These are phyloP conservation scores for Notodonta ziczac DNA, from an alignment of 2,888 invertebrate genomes.

Conservation along the genomic window DNA sequence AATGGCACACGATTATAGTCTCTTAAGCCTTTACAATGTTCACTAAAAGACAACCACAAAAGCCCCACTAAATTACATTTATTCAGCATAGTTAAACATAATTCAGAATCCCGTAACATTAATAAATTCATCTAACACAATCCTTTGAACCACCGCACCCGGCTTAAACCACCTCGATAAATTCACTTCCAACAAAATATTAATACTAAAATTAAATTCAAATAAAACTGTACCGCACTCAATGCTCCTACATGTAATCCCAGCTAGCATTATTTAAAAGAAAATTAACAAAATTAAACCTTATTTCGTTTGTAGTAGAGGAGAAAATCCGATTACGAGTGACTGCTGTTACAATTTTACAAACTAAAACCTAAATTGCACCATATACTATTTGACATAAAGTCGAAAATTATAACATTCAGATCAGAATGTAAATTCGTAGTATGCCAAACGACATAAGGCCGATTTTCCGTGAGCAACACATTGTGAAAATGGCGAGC, in stretches of 20 bases:
- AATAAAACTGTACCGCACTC: constrained; percentile 1
- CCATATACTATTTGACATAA: background rate
- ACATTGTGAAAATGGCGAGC: background rate
- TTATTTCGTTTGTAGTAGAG: background rate
- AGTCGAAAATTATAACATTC: background rate
- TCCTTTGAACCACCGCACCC: constrained; percentile 1
- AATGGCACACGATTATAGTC: too few relatives aligned
- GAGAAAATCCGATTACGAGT: background rate
- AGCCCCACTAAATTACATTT: too few relatives aligned
- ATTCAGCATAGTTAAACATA: background rate
- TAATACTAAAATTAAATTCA: constrained; percentile 6
- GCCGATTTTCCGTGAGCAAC: background rate
- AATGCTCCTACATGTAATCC: background rate
- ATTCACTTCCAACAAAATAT: background rate
- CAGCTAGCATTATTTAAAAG: background rate
- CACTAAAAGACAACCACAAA: too few relatives aligned
- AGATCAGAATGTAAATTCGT: background rate
- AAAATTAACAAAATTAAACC: background rate
- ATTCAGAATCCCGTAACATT: background rate
- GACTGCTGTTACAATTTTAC: background rate
- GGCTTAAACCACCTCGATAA: constrained; percentile 1
- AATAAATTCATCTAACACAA: constrained; percentile 5
- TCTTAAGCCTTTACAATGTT: too few relatives aligned
- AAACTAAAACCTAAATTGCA: background rate
- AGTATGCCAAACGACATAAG: background rate